Evolutionary conservation across 2,888 invertebrate species (phyloP).

Genomic region (Polydrusus pterygomalis): DNA sequence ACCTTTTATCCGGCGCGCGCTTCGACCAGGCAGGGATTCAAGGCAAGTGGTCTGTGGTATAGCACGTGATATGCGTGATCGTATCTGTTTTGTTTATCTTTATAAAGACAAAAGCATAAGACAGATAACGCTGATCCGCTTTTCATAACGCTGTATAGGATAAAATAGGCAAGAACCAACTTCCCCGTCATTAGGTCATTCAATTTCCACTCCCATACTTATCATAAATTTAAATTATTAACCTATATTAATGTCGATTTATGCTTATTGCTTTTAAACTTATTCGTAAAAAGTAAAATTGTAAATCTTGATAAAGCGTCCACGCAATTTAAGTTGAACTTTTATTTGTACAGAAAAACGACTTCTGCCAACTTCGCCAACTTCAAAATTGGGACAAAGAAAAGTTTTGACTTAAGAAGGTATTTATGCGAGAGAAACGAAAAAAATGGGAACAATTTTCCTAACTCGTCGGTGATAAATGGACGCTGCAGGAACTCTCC

Average conservation of each 20-base stretch:
- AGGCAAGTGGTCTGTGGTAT: no score
- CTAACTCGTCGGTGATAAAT: constrained; percentile 32
- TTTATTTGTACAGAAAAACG: constrained; percentile 29
- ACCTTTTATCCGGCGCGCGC: no score
- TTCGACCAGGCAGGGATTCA: no score
- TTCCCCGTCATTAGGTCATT: no score
- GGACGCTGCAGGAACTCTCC: constrained; percentile 35
- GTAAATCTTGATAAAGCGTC: constrained; percentile 32
- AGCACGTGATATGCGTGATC: no score
- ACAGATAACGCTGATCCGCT: no score
- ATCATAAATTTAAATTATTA: constrained; percentile 1
- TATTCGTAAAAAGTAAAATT: constrained; percentile 25
- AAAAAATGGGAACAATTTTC: constrained; percentile 42
- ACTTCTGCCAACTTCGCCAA: constrained; percentile 10
- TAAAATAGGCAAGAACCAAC: no score
- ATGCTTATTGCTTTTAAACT: constrained; percentile 23
- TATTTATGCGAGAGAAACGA: constrained; percentile 25
- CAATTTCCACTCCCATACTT: no score
- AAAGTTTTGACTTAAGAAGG: constrained; percentile 28
- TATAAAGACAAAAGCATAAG: no score
- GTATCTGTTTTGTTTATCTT: no score
- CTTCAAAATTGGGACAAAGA: constrained; percentile 27
- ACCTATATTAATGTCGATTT: constrained; percentile 10
- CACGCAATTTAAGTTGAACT: constrained; percentile 30
- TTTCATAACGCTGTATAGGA: no score